phyloP scores from a whole-genome alignment of 2,797 vertebrate species.

The Megalops cyprinoides region DNA sequence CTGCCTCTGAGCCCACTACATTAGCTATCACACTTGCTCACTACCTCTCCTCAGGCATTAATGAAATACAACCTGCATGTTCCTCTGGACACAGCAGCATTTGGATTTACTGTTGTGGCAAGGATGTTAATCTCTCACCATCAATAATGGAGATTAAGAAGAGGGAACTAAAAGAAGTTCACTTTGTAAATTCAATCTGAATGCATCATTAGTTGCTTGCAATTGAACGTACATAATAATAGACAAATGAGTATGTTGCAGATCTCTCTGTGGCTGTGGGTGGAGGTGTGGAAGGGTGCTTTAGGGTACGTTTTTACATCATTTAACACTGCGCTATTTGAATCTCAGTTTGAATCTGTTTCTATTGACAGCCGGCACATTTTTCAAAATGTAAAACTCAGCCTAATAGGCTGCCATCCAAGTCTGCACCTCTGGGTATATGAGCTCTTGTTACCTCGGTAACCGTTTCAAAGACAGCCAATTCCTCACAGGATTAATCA shows the following conservation, averaged over 20 bases:
- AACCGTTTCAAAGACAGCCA: background rate
- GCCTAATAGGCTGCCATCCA: background rate
- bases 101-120: background rate
- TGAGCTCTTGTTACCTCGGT: slow-evolving; percentile 7
- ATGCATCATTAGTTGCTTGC: too few relatives aligned
- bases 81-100: background rate
- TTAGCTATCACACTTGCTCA: background rate
- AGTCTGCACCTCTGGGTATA: background rate
- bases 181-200: too few relatives aligned
- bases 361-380: background rate
- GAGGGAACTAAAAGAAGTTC: background rate
- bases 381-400: background rate
- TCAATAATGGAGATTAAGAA: background rate
- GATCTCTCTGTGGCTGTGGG: background rate
- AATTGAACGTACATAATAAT: background rate
- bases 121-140: background rate
- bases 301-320: background rate
- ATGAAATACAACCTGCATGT: background rate
- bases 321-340: background rate
- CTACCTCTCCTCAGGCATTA: too few relatives aligned
- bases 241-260: background rate
- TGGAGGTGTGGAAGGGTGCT: too few relatives aligned
- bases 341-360: background rate
- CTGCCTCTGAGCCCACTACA: too few relatives aligned
- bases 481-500: slow-evolving; percentile 1